Percentiles rank a stretch among this genome's conserved stretches.
These are phyloP conservation scores for Oligia strigilis DNA, from an alignment of 2,888 invertebrate species.

Conservation along the genomic window DNA sequence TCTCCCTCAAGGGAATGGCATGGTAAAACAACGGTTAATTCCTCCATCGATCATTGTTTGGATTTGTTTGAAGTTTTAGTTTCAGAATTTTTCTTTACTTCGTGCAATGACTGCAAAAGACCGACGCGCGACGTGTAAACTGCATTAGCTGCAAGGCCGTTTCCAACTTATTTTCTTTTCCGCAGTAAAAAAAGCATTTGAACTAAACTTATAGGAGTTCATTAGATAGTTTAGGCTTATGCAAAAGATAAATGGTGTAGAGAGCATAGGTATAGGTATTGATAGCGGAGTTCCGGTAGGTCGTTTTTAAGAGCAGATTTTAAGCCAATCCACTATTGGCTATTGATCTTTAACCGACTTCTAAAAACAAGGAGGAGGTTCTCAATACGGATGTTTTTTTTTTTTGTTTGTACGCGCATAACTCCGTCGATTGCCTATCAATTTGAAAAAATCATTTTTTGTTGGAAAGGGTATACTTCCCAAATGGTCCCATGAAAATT, in stretches of 20 bases:
- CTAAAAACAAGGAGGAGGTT: too few relatives aligned
- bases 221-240: background rate
- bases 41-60: constrained; percentile 20
- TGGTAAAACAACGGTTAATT: background rate
- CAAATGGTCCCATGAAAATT: too few relatives aligned
- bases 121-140: background rate
- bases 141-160: background rate
- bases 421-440: too few relatives aligned
- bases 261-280: background rate
- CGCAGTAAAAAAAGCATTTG: background rate
- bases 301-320: background rate
- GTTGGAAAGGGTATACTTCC: too few relatives aligned
- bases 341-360: background rate
- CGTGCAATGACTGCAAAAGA: background rate
- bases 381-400: too few relatives aligned
- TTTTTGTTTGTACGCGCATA: too few relatives aligned
- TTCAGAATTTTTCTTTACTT: background rate
- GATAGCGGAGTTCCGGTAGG: background rate
- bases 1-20: background rate
- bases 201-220: background rate
- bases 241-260: background rate
- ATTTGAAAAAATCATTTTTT: too few relatives aligned
- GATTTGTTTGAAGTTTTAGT: constrained; percentile 29
- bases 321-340: background rate
- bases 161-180: background rate